Base-by-base conservation (phyloP, 2,797 vertebrate species). In the Coranthus polyacanthus region DNA sequence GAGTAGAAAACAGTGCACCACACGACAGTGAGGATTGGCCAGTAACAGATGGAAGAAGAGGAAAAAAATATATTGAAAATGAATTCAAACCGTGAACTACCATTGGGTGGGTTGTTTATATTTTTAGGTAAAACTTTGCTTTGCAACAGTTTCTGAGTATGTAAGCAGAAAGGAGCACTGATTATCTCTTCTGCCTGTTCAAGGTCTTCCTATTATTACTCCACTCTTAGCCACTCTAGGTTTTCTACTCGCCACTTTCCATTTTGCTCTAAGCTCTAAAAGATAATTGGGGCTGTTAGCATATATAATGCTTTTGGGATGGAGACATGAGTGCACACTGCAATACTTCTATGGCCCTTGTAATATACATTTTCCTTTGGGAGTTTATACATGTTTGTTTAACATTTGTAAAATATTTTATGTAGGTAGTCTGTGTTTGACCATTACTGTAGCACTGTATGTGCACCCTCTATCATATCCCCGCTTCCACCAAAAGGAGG, bases 211-310 rank as follows among this genome's bases (percentile, higher is more conserved):
- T 69, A 46, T 62, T 15, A 39, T 58, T 46, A 50, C 44, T 22
- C 4, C 26, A 4, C 32, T 73, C 44, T 12, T 11, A 46, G 29
- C 4, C 26, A 4, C 32, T 73, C 44, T 12, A 8, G 42, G 29
- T 58, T 71, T 68, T 59, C 24, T 16, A 15, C 16, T 64, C 50
- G 4, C 37, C 46, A 39, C 42, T 37, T 37, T 54, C 17, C 26
- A 38, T 41, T 59, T n/a, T 76, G 24, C 24, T 26, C 5, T 26
- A 26, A 26, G 24, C 24, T 26, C 24, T n/a, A n/a, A n/a, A n/a
- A n/a, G n/a, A n/a, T n/a, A n/a, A n/a, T n/a, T n/a, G n/a, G n/a
- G n/a, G n/a, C n/a, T n/a, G n/a, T n/a, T n/a, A n/a, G n/a, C n/a
- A n/a, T n/a, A n/a, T n/a, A n/a, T n/a, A n/a, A n/a, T n/a, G n/a